These are phyloP conservation scores for Triplophysa tibetana DNA, from an alignment of 2,113 vertebrate genomes.

Conservation along the genomic window DNA sequence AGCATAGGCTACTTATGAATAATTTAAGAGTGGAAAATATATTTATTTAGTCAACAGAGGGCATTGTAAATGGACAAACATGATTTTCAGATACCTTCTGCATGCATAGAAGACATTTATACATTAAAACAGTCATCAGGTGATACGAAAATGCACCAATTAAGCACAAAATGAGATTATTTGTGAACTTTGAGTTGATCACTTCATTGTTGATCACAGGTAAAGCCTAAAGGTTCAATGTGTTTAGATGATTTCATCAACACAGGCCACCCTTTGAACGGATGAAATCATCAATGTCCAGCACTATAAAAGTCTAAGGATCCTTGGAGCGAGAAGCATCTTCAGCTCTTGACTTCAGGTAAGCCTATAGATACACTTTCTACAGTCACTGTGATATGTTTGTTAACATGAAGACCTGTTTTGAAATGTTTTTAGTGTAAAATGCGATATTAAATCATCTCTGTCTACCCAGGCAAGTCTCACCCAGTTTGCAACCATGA, in stretches of 20 bases:
- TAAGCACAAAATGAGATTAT: conserved; percentile 5
- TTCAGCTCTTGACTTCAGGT: conserved; percentile 55
- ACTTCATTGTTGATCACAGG: conserved; percentile 35
- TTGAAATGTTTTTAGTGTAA: neutral
- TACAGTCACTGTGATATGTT: too few species aligned
- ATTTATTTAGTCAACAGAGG: conserved; percentile 47
- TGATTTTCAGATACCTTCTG: neutral
- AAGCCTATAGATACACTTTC: neutral
- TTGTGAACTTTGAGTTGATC: conserved; percentile 56
- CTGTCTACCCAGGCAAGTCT: conserved; percentile 40
- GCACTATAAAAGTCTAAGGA: conserved; percentile 58
- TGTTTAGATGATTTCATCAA: conserved; percentile 44
- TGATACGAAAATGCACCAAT: neutral
- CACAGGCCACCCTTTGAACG: conserved; percentile 45
- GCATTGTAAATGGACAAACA: conserved; percentile 44
- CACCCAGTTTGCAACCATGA: conserved; percentile 63
- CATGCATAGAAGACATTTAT: neutral
- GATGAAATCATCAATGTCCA: neutral
- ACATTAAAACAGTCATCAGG: neutral
- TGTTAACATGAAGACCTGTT: too few species aligned
- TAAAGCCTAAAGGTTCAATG: conserved; percentile 58
- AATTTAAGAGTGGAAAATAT: neutral
- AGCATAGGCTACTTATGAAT: too few species aligned
- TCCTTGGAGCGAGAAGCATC: conserved; percentile 45
- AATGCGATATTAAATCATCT: neutral